Evolutionary conservation across 2,888 invertebrate genomes (phyloP).

Genomic region (Cenopis cana): DNA sequence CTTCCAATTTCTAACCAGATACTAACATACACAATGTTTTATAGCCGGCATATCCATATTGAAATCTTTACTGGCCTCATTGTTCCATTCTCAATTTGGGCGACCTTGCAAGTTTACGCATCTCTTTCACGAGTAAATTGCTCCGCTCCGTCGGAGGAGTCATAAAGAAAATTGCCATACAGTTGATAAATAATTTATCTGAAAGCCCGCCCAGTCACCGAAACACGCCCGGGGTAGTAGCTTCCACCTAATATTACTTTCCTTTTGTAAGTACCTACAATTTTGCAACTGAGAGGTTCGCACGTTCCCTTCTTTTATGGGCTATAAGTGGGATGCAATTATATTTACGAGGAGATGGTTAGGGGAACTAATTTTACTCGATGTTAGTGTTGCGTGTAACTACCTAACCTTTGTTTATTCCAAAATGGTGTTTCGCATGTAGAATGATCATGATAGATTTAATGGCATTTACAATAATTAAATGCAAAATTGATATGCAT

Average conservation of each 20-base stretch:
- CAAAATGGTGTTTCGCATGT: conserved; percentile 45
- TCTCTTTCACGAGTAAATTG: conserved; percentile 84
- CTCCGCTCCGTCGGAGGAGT: conserved; percentile 84
- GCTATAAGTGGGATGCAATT: conserved; percentile 85
- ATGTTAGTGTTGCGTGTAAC: conserved; percentile 65
- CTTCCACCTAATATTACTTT: conserved; percentile 83
- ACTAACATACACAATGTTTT: conserved; percentile 38
- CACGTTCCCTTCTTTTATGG: conserved; percentile 84
- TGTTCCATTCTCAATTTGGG: conserved; percentile 79
- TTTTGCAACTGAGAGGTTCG: conserved; percentile 84
- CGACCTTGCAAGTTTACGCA: conserved; percentile 84
- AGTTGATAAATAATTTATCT: conserved; percentile 86
- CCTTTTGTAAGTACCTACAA: conserved; percentile 81
- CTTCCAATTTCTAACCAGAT: conserved; percentile 39
- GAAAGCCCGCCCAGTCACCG: conserved; percentile 84
- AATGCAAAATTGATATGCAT: too few relatives aligned
- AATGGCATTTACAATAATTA: too few relatives aligned
- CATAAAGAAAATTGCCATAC: conserved; percentile 86
- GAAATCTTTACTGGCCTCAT: conserved; percentile 76
- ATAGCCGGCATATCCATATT: conserved; percentile 62
- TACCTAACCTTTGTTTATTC: conserved; percentile 39
- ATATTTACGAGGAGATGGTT: conserved; percentile 83
- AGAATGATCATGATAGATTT: neutral
- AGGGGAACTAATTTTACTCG: conserved; percentile 81
- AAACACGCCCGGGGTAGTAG: conserved; percentile 76